Conservation (phyloP, 2,113 vertebrate species). For the Pterophyllum scalare region DNA sequence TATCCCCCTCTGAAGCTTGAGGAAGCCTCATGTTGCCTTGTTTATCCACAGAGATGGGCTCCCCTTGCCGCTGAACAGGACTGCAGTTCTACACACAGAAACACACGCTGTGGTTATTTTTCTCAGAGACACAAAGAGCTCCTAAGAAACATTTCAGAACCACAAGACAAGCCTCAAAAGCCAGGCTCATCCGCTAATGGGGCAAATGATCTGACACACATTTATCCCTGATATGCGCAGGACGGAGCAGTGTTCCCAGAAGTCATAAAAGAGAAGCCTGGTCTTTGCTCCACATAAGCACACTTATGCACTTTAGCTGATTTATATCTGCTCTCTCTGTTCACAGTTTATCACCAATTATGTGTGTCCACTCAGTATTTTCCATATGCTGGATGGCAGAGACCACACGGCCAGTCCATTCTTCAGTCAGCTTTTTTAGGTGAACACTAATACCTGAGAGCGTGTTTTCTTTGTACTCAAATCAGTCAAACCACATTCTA, state of each 20-base stretch:
- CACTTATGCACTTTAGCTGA: background rate
- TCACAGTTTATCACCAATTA: background rate
- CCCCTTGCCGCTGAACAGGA: background rate
- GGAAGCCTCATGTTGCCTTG: background rate
- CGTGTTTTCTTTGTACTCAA: background rate
- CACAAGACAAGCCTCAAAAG: background rate
- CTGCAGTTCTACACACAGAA: conserved; percentile 64
- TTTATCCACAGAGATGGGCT: background rate
- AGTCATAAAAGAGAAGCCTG: background rate
- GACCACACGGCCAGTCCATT: background rate
- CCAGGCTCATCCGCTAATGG: background rate
- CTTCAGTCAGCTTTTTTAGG: background rate
- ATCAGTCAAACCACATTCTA: background rate
- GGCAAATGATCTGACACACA: background rate
- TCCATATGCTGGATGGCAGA: background rate
- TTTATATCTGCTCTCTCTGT: background rate
- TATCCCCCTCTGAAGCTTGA: background rate
- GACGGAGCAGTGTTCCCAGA: background rate
- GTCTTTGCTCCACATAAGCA: too few species aligned
- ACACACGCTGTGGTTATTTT: background rate
- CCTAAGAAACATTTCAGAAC: background rate
- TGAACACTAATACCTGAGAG: background rate
- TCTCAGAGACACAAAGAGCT: background rate
- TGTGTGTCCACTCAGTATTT: background rate
- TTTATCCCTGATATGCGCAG: background rate